These are phyloP conservation scores for Hofmannophila pseudospretella DNA, from an alignment of 2,888 invertebrate species.

Conservation along the genomic window DNA sequence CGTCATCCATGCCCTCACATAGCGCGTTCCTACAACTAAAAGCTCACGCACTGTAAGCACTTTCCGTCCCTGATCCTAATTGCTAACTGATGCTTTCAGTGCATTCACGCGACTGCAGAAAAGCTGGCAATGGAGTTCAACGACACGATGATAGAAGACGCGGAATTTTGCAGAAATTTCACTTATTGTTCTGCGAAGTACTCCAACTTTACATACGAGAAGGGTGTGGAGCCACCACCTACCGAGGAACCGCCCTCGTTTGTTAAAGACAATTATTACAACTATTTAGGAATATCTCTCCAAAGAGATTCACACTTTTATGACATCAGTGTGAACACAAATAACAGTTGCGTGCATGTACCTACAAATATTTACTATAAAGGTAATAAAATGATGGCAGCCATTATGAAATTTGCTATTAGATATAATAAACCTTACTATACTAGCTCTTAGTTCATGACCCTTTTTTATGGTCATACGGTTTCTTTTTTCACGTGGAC, in stretches of 20 bases:
- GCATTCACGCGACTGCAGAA: conserved; percentile 88
- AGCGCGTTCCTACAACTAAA: no score
- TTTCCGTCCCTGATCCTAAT: no score
- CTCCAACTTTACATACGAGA: conserved; percentile 67
- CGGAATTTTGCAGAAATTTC: conserved; percentile 43
- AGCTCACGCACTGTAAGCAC: no score
- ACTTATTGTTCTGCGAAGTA: conserved; percentile 91
- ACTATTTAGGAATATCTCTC: conserved; percentile 78
- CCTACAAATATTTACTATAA: conserved; percentile 95
- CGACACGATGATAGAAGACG: conserved; percentile 48
- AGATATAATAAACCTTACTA: no score
- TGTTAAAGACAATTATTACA: conserved; percentile 47
- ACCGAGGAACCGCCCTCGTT: conserved; percentile 35
- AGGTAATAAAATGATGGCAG: conserved; percentile 78
- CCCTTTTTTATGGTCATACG: no score
- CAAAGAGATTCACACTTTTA: conserved; percentile 90
- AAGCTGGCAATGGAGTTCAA: conserved; percentile 80
- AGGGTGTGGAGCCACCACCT: conserved; percentile 12
- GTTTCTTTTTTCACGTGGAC: no score
- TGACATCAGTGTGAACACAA: conserved; percentile 87
- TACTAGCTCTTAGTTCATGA: no score
- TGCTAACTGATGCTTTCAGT: no score
- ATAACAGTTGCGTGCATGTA: conserved; percentile 92
- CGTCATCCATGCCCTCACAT: no score
- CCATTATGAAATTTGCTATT: no score